Evolutionary conservation across 92 coral and sea anemone species (phyloP), one percentile per base, ranked within the genome.

Genomic region (Virgularia gustaviana): DNA sequence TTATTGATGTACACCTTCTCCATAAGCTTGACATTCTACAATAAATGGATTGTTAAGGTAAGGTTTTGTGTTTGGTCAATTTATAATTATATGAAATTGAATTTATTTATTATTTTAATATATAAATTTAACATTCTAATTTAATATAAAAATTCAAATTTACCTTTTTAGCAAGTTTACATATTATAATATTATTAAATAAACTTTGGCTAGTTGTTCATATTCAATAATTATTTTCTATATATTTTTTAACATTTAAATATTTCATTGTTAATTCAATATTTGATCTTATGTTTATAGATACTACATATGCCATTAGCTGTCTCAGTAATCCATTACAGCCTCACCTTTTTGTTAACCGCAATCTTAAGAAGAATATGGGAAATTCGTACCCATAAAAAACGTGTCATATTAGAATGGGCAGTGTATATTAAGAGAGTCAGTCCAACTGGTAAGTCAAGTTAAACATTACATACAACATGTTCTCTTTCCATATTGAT

Each of bases 251-350:
- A n/a, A n/a, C n/a, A n/a, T n/a, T n/a, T n/a, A n/a, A n/a, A n/a
- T n/a, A n/a, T n/a, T n/a, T n/a, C n/a, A n/a, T n/a, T n/a, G n/a
- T n/a, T n/a, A n/a, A n/a, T n/a, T n/a, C n/a, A n/a, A n/a, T n/a
- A n/a, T 47, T 18, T 72, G 7, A 59, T 44, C 44, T 22, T 43
- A 63, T 75, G 16, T 80, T 25, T 39, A 56, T 45, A 94, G 99
- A 82, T 81, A 45, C 87, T 94, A 57, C 96, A 87, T 75, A 89
- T 89, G 29, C 99, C 99, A 1, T 53, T 94, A 57, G 79, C 87
- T 41, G 94, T 94, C 20, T 84, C 96, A 37, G 96, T 94, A 53
- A 84, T 90, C 27, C 99, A 94, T 71, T 94, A 85, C 56, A 79
- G 86, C 23, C 3, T 94, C 60, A 96, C 89, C 49, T 94, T 94